Evolutionary conservation across 2,113 vertebrate species (phyloP).

Genomic region (Ailurus styani): DNA sequence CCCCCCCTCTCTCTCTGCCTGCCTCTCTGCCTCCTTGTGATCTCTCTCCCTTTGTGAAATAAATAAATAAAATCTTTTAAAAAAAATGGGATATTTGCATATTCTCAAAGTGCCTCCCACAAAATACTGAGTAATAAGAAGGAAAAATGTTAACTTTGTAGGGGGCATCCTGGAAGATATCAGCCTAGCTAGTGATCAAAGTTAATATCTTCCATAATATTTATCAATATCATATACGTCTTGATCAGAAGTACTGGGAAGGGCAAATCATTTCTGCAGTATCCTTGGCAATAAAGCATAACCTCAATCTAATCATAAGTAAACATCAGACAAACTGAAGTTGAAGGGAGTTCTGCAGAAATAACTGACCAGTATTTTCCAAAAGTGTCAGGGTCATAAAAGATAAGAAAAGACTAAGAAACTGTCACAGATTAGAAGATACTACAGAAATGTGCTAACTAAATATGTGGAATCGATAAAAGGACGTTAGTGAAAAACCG

Average conservation of each 20-base stretch:
- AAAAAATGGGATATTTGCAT: neutral
- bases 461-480: neutral
- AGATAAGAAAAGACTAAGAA: neutral
- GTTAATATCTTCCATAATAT: neutral
- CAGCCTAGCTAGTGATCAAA: neutral
- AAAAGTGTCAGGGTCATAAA: neutral
- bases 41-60: too few relatives aligned
- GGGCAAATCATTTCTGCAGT: neutral
- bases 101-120: neutral
- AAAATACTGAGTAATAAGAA: constrained; percentile 2
- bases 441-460: neutral
- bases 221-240: neutral
- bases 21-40: too few relatives aligned
- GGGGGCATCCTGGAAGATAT: neutral
- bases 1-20: too few relatives aligned
- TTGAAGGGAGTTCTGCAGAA: neutral
- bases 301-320: neutral
- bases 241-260: neutral
- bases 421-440: neutral
- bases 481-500: neutral
- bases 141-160: neutral
- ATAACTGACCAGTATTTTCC: neutral
- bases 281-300: neutral
- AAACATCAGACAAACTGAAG: neutral
- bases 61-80: too few relatives aligned